Conservation (phyloP, 1,140 invertebrate genomes). For the Drosophila erecta region DNA sequence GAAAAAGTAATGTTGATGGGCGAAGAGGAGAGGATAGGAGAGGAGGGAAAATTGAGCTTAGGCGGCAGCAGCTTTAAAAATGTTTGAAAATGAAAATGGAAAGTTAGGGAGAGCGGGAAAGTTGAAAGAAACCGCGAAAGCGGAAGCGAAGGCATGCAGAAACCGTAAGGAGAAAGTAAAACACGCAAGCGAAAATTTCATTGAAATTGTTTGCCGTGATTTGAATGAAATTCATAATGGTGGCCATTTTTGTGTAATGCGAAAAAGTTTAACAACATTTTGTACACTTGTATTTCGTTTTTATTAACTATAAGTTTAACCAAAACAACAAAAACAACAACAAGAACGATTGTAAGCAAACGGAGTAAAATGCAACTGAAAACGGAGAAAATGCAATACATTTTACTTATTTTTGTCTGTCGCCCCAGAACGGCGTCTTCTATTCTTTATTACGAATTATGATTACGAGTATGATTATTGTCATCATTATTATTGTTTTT, state of each 20-base stretch:
- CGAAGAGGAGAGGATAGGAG: neutral
- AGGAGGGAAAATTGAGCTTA: conserved; percentile 57
- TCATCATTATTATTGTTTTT: conserved; percentile 62
- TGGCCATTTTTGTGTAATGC: conserved; percentile 82
- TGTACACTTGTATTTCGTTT: conserved; percentile 81
- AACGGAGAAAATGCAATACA: conserved; percentile 38
- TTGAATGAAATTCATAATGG: conserved; percentile 84
- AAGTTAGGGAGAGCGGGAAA: conserved; percentile 16
- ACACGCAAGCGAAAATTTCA: conserved; percentile 67
- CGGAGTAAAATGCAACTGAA: conserved; percentile 33
- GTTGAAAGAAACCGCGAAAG: conserved; percentile 1
- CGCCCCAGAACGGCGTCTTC: conserved; percentile 31
- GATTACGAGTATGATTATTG: conserved; percentile 51
- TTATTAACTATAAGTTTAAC: conserved; percentile 75
- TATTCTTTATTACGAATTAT: conserved; percentile 57
- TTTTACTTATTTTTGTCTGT: conserved; percentile 47
- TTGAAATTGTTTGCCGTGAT: conserved; percentile 84
- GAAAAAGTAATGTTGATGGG: neutral
- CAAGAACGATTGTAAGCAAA: conserved; percentile 43
- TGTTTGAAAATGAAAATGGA: conserved; percentile 18
- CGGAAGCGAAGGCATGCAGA: conserved; percentile 2
- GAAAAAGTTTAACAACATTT: conserved; percentile 74
- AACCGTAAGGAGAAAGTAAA: conserved; percentile 38
- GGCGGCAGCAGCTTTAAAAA: conserved; percentile 59
- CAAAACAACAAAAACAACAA: conserved; percentile 24